Evolutionary conservation across 2,888 invertebrate species (phyloP).

Genomic region (Tachina lurida): DNA sequence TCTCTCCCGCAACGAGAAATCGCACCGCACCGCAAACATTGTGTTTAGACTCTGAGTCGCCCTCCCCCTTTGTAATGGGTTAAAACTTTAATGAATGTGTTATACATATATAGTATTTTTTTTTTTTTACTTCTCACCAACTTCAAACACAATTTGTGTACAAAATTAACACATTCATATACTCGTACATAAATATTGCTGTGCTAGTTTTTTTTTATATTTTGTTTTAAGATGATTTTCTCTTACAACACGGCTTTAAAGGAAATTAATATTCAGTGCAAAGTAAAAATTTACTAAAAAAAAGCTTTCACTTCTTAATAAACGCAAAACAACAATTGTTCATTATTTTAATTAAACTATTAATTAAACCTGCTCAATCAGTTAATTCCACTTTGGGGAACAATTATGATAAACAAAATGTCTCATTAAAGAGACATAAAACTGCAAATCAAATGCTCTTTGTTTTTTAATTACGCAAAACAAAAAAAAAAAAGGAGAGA

Average conservation of each 20-base stretch:
- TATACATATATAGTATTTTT: background rate
- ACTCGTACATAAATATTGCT: slow-evolving; percentile 4
- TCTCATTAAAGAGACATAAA: background rate
- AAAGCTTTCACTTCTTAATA: slow-evolving; percentile 58
- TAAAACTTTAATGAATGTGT: slow-evolving; percentile 6
- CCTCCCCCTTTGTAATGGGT: background rate
- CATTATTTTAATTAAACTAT: slow-evolving; percentile 24
- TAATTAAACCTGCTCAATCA: slow-evolving; percentile 23
- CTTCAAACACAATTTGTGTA: slow-evolving; percentile 39
- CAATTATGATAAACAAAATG: background rate
- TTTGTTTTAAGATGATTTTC: background rate
- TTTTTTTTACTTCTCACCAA: slow-evolving; percentile 6
- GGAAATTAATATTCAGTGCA: slow-evolving; percentile 50
- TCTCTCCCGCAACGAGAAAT: too few relatives aligned
- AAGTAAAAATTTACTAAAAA: background rate
- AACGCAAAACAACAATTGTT: background rate
- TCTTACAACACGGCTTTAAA: background rate
- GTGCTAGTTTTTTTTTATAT: slow-evolving; percentile 11
- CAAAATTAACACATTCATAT: slow-evolving; percentile 27
- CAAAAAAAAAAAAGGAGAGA: too few relatives aligned
- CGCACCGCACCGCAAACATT: too few relatives aligned
- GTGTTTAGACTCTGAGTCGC: too few relatives aligned
- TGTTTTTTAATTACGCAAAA: slow-evolving; percentile 34
- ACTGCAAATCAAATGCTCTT: background rate
- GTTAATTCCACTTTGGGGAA: background rate